These are phyloP conservation scores for Drosophila murphyi DNA, from an alignment of 1,140 invertebrate species.

Conservation along the genomic window DNA sequence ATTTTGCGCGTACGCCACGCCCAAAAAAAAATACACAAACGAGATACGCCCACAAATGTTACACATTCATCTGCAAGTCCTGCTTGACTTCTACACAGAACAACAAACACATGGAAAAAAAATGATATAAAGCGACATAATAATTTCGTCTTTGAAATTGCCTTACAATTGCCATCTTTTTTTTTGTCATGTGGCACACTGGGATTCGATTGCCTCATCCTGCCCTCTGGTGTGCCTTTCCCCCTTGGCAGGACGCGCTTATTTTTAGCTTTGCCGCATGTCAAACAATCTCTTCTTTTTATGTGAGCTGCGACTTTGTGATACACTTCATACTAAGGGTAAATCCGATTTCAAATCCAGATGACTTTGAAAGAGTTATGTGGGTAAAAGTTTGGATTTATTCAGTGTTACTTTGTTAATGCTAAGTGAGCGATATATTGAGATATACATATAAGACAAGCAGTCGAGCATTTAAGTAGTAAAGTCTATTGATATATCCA, in stretches of 20 bases:
- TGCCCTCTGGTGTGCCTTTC: too few species aligned
- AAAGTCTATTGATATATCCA: too few species aligned
- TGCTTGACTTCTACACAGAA: conserved; percentile 12
- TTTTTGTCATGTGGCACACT: conserved; percentile 4
- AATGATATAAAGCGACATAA: conserved; percentile 82
- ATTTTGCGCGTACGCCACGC: conserved; percentile 66
- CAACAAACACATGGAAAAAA: conserved; percentile 42
- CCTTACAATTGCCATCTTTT: conserved; percentile 76
- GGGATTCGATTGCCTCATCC: conserved; percentile 35
- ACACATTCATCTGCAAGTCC: conserved; percentile 64
- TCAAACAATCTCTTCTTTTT: conserved; percentile 35
- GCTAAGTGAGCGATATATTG: too few species aligned
- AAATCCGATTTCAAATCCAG: neutral
- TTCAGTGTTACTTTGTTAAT: too few species aligned
- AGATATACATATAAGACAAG: too few species aligned
- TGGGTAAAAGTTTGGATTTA: neutral
- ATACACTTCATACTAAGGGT: conserved; percentile 30
- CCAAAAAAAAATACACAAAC: conserved; percentile 12
- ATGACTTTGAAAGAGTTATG: neutral
- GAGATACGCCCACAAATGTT: conserved; percentile 19
- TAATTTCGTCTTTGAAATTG: conserved; percentile 82
- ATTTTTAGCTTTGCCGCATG: conserved; percentile 64
- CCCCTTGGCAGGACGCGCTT: conserved; percentile 31
- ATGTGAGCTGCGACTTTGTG: conserved; percentile 41
- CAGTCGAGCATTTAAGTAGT: too few species aligned